Conservation (phyloP, 2,888 invertebrate genomes). For the Eumerus sabulonum region DNA sequence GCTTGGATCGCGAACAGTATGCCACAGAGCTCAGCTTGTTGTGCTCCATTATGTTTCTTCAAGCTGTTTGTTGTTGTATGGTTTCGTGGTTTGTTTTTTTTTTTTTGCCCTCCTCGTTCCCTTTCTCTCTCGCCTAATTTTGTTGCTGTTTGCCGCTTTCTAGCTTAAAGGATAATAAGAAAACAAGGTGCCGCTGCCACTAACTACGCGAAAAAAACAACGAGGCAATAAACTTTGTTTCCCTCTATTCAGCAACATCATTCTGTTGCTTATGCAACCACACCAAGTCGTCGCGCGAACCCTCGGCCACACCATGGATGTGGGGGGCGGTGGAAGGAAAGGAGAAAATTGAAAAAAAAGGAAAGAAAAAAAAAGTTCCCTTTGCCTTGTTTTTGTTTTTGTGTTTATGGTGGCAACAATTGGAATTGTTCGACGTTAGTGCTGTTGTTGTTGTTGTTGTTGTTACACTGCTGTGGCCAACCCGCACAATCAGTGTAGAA, state of each 20-base stretch:
- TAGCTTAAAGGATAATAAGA: constrained; percentile 59
- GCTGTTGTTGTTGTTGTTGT: constrained; percentile 42
- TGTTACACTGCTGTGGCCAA: constrained; percentile 13
- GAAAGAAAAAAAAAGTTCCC: constrained; percentile 31
- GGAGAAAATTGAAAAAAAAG: too few species aligned
- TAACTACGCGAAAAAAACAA: constrained; percentile 57
- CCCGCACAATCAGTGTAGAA: constrained; percentile 40
- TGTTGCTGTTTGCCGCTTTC: constrained; percentile 33
- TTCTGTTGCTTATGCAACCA: constrained; percentile 28
- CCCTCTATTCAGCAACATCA: constrained; percentile 53
- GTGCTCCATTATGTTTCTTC: constrained; percentile 40
- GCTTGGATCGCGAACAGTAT: constrained; percentile 19
- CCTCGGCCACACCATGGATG: not conserved
- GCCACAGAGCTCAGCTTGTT: constrained; percentile 22
- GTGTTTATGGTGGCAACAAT: constrained; percentile 44
- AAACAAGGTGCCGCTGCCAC: constrained; percentile 61
- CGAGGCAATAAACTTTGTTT: constrained; percentile 63
- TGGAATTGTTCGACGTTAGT: constrained; percentile 55
- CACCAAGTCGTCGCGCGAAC: constrained; percentile 39
- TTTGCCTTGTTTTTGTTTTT: constrained; percentile 16
- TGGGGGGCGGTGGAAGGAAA: not conserved
- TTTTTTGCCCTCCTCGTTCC: too few species aligned
- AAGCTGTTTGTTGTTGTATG: constrained; percentile 14
- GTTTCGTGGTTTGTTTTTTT: not conserved
- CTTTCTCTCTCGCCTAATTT: not conserved